Conservation (phyloP, 2,113 vertebrate species). For the Saiga tatarica region DNA sequence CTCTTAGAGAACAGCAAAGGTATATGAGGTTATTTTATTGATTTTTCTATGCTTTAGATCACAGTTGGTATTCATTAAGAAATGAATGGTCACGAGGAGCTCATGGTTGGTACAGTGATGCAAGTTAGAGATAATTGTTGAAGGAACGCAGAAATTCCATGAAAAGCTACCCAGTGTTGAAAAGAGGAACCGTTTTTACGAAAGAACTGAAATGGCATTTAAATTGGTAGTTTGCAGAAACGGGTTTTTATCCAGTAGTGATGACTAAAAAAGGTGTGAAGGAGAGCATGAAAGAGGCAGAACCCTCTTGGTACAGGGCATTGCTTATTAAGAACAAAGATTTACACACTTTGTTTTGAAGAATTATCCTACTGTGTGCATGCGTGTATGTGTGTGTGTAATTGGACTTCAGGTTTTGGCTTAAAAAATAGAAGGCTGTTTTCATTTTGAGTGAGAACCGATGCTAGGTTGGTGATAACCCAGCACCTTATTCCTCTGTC, state of each 20-base stretch:
- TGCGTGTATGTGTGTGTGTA: neutral
- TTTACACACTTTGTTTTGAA: neutral
- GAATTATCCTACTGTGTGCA: neutral
- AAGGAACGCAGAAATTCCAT: neutral
- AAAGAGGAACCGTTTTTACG: neutral
- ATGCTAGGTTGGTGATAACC: neutral
- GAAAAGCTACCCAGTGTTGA: neutral
- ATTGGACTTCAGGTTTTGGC: neutral
- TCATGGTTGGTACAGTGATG: neutral
- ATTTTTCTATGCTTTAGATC: neutral
- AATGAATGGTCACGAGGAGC: neutral
- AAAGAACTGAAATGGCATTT: neutral
- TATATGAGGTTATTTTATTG: neutral
- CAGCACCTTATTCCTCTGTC: neutral
- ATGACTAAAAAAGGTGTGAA: neutral
- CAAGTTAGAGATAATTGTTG: neutral
- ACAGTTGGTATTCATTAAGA: neutral
- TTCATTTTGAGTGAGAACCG: neutral
- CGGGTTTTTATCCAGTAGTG: neutral
- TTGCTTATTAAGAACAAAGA: neutral
- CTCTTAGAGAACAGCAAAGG: neutral
- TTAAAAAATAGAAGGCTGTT: neutral
- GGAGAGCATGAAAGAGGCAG: neutral
- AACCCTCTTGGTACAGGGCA: neutral
- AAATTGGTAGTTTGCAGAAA: neutral